These are phyloP conservation scores for Volucella bombylans DNA, from an alignment of 2,888 invertebrate genomes.

Conservation along the genomic window DNA sequence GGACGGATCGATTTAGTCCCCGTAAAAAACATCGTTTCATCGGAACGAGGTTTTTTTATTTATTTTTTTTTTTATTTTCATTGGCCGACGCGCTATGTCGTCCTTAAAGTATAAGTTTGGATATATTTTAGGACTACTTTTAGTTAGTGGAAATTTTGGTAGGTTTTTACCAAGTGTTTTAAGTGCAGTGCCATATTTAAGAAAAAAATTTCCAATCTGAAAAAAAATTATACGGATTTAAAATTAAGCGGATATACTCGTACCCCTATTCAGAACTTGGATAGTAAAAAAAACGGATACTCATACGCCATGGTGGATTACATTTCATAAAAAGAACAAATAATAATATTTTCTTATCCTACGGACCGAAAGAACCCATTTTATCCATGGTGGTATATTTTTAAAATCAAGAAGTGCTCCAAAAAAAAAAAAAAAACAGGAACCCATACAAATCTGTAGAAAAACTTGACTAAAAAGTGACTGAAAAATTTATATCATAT, in stretches of 20 bases:
- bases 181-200: neutral
- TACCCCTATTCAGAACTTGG: neutral
- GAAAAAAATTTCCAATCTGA: neutral
- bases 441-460: too few species aligned
- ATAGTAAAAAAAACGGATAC: conserved; percentile 41
- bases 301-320: conserved; percentile 25
- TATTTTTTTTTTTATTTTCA: neutral
- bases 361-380: neutral
- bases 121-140: conserved; percentile 77
- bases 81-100: conserved; percentile 77
- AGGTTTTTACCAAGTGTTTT: conserved; percentile 72
- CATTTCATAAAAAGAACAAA: neutral
- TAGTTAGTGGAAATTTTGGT: conserved; percentile 78
- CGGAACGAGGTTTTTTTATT: conserved; percentile 2
- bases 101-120: conserved; percentile 75
- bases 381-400: neutral
- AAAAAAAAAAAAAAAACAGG: too few species aligned
- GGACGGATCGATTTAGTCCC: conserved; percentile 51
- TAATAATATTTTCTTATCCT: neutral
- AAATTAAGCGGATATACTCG: neutral
- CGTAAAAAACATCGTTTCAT: conserved; percentile 47
- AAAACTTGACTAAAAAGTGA: too few species aligned
- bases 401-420: neutral
- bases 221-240: neutral
- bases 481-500: too few species aligned